Evolutionary conservation across 2,113 vertebrate genomes (phyloP).

Genomic region (Acanthochromis polyacanthus): DNA sequence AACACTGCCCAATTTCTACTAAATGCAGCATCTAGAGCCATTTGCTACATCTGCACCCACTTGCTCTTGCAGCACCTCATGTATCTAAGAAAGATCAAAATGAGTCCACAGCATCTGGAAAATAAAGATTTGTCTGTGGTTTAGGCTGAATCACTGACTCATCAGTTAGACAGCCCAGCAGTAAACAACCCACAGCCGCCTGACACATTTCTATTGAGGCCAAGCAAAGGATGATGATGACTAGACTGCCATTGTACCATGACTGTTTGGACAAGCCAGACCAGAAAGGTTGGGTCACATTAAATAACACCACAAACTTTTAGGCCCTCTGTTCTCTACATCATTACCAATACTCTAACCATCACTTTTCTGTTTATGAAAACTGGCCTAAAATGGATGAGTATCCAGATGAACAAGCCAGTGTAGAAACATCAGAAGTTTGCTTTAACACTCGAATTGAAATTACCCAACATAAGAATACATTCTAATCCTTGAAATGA

Average conservation of each 20-base stretch:
- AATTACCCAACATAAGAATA: background rate
- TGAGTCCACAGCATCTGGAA: constrained; percentile 56
- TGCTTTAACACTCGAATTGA: background rate
- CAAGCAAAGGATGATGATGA: constrained; percentile 42
- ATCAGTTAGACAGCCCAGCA: constrained; percentile 58
- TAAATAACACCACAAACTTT: background rate
- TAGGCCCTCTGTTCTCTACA: constrained; percentile 14
- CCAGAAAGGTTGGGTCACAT: constrained; percentile 5
- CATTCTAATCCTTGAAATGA: constrained; percentile 3
- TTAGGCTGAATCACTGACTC: constrained; percentile 55
- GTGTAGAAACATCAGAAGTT: background rate
- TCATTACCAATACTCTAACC: background rate
- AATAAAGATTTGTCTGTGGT: constrained; percentile 29
- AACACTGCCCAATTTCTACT: background rate
- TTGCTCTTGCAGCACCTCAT: constrained; percentile 14
- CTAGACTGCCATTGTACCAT: background rate
- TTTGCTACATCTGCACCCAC: background rate
- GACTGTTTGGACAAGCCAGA: constrained; percentile 26
- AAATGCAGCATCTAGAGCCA: background rate
- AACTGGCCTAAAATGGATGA: background rate
- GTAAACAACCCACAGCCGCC: constrained; percentile 54
- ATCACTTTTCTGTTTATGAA: background rate
- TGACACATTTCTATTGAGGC: constrained; percentile 42
- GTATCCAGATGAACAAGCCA: background rate
- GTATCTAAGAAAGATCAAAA: constrained; percentile 37